Base-by-base conservation (phyloP, 2,113 vertebrate species). In the Syngnathus floridae region DNA sequence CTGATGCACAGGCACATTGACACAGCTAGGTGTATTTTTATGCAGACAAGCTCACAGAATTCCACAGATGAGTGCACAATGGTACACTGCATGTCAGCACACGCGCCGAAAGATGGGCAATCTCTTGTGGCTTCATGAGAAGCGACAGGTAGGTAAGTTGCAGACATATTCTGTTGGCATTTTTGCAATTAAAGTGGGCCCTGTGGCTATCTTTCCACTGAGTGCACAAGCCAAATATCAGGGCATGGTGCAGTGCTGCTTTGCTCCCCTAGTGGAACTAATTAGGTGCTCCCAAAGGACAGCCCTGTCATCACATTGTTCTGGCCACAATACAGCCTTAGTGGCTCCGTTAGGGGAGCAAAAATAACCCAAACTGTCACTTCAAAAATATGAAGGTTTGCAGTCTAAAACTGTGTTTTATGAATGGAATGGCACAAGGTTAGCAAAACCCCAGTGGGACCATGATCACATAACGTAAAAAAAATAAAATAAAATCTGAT, bases 241-340 rank as follows among this genome's bases (percentile, higher is more conserved):
- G 83, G 79, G 79, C 84, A 87, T 19, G 69, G 76, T 84, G 81
- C 67, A 41, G 51, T 82, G 80, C 76, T 75, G 84, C 81, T 83
- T 83, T 87, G 79, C 85, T 84, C 80, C 85, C 84, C 85, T 84
- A 88, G 86, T 80, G 85, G 83, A 87, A 89, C 86, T 89, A 91
- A 89, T 91, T 89, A 90, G 86, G 83, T 80, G 76, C 76, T 88
- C 88, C 84, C 86, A 83, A 77, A 86, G 87, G 88, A 87, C 84
- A 86, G 82, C 79, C 79, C 86, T 85, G 85, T 85, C 82, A 84
- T 89, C 84, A 84, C 82, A 86, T 89, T 87, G 84, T 87, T 89
- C 87, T 82, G 74, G 78, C 72, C 76, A 84, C 82, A 84, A 84
- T 80, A 63, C 76, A 82, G 75, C 73, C 78, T 78, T 73, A 62